These are phyloP conservation scores for Rallus limicola DNA, from an alignment of 2,113 vertebrate species.

Conservation along the genomic window DNA sequence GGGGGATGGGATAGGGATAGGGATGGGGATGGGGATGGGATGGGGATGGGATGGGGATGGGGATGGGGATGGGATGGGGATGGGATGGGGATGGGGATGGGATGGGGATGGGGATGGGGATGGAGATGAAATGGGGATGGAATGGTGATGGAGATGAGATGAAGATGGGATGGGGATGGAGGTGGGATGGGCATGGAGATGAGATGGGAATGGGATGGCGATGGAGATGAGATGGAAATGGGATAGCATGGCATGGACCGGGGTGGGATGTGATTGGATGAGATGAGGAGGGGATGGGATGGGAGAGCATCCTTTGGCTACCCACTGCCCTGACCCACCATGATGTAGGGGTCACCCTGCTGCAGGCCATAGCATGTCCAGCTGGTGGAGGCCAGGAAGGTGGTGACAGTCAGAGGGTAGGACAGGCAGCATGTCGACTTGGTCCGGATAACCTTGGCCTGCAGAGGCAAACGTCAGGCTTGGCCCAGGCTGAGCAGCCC, in stretches of 20 bases:
- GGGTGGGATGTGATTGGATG: background rate
- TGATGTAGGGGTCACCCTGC: conserved; percentile 84
- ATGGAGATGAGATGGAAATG: no score
- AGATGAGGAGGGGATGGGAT: no score
- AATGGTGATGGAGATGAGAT: no score
- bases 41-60: no score
- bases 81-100: no score
- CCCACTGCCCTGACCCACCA: conserved; percentile 70
- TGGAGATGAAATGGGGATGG: no score
- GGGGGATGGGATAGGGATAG: no score
- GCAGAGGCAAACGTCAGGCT: background rate
- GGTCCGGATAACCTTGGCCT: conserved; percentile 84
- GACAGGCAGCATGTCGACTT: conserved; percentile 86
- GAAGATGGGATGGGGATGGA: no score
- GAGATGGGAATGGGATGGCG: background rate
- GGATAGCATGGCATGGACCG: background rate
- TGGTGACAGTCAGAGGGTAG: conserved; percentile 87
- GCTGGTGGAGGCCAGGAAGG: conserved; percentile 88
- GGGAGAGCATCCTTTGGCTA: background rate
- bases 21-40: no score
- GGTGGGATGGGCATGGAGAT: background rate
- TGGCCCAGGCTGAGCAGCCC: background rate
- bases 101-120: no score
- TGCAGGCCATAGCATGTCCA: conserved; percentile 91
- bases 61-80: no score